These are phyloP conservation scores for Pelusios castaneus DNA, from an alignment of 2,113 vertebrate species.

Conservation along the genomic window DNA sequence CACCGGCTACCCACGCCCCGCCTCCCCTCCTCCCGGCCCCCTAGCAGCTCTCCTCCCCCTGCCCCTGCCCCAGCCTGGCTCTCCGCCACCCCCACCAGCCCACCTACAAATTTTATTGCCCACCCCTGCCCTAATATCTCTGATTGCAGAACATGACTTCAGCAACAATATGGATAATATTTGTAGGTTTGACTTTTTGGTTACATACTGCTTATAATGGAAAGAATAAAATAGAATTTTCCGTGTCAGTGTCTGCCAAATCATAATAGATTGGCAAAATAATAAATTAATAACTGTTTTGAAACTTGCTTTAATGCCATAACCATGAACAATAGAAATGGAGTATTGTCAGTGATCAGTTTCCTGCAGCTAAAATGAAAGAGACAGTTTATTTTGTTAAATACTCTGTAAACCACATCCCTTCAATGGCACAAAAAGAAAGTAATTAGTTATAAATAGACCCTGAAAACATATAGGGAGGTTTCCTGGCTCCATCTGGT, in stretches of 20 bases:
- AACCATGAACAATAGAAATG: background rate
- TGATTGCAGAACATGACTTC: background rate
- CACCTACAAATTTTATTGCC: too few relatives aligned
- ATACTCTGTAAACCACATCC: background rate
- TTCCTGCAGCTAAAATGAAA: background rate
- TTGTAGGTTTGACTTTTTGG: background rate
- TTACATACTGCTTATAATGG: background rate
- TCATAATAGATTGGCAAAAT: background rate
- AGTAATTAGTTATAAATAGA: background rate
- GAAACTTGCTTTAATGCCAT: background rate
- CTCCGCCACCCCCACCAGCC: too few relatives aligned
- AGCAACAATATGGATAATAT: background rate
- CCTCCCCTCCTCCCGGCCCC: too few relatives aligned
- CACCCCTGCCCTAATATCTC: too few relatives aligned
- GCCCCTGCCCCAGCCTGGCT: too few relatives aligned
- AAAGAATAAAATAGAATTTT: background rate
- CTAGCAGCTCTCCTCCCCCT: too few relatives aligned
- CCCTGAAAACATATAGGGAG: accelerated
- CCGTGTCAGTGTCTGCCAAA: background rate
- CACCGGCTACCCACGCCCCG: too few relatives aligned
- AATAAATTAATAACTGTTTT: background rate
- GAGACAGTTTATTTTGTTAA: background rate
- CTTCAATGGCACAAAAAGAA: background rate
- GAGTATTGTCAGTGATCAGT: background rate
- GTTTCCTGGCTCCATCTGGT: background rate